Percentiles rank a stretch among this genome's conserved stretches.
phyloP scores from a whole-genome alignment of 2,797 vertebrate genomes.

The Scolopax bukidnonensis region DNA sequence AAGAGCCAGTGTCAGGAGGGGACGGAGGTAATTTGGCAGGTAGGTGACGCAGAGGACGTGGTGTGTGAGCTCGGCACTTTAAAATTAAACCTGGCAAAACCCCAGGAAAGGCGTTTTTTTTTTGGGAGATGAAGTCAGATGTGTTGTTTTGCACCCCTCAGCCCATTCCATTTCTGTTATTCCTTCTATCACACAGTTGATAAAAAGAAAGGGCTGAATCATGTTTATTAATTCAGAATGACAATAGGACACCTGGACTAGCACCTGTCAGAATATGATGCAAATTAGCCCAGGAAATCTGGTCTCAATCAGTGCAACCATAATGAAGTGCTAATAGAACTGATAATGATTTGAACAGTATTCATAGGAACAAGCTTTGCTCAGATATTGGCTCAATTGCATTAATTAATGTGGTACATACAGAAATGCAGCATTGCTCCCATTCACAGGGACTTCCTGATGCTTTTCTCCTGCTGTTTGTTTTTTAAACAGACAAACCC shows the following conservation, averaged over 20 bases:
- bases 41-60: neutral
- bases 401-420: neutral
- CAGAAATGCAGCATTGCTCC: neutral
- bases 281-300: constrained; percentile 61
- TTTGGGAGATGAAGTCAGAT: neutral
- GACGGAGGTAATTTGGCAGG: neutral
- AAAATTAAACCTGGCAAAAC: neutral
- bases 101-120: neutral
- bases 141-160: no score
- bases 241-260: constrained; percentile 71
- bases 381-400: constrained; percentile 1
- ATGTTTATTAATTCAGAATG: neutral
- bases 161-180: neutral
- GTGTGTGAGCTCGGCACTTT: neutral
- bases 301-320: neutral
- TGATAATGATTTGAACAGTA: neutral
- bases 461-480: constrained; percentile 25
- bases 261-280: constrained; percentile 66
- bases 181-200: neutral
- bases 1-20: neutral
- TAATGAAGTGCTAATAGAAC: constrained; percentile 23
- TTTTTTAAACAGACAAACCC: constrained; percentile 13
- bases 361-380: neutral
- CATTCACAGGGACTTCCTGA: constrained; percentile 3
- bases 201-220: neutral